phyloP scores from a whole-genome alignment of 30 jellyfish, hydroid and myxozoan genomes.

The Turritopsis rubra region DNA sequence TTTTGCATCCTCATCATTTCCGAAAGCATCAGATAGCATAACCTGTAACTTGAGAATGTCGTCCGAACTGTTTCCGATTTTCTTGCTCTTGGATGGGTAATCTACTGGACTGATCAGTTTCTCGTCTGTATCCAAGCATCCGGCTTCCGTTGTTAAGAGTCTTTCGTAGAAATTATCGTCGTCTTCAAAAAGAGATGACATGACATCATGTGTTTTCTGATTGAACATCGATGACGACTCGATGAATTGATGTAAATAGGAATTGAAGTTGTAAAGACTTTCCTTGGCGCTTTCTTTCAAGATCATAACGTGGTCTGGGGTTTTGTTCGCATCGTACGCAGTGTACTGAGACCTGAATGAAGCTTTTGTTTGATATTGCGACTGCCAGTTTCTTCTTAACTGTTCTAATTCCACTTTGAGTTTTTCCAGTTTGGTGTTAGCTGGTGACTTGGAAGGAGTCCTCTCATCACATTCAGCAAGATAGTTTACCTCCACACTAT shows the following conservation, averaged over 20 bases:
- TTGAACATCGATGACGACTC: neutral
- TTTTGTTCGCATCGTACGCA: neutral
- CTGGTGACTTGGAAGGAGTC: neutral
- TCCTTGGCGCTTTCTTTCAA: neutral
- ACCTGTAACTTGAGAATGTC: neutral
- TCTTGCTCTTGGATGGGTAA: neutral
- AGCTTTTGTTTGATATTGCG: neutral
- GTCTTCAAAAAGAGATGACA: neutral
- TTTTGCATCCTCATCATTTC: neutral
- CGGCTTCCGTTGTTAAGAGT: neutral
- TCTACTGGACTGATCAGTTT: constrained; percentile 6
- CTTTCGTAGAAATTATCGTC: neutral
- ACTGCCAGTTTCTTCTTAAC: neutral
- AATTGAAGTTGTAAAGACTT: neutral
- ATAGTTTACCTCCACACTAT: neutral
- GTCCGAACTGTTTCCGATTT: neutral
- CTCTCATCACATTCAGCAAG: neutral
- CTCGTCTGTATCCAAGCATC: neutral
- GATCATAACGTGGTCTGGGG: neutral
- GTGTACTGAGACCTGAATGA: neutral
- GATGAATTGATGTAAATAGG: neutral
- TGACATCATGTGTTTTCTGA: neutral
- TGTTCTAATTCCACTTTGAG: neutral
- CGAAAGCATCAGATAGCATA: neutral
- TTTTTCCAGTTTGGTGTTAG: neutral